Percentiles rank a stretch among this genome's conserved stretches.
These are phyloP conservation scores for Laupala kohalensis DNA, from an alignment of 1,140 invertebrate genomes.

Conservation along the genomic window DNA sequence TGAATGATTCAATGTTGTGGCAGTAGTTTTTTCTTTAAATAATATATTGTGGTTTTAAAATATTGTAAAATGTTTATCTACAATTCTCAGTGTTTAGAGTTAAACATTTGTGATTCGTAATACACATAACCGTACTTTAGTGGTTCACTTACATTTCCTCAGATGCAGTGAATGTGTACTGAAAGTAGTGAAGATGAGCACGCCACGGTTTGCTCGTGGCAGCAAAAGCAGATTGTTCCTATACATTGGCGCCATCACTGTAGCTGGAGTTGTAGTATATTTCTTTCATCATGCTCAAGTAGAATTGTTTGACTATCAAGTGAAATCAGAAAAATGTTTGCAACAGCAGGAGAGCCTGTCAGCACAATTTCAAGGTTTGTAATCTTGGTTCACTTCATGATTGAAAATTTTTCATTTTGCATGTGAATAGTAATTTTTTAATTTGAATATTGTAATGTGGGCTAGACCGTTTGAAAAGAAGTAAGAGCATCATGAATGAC, in stretches of 20 bases:
- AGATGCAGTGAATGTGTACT: neutral
- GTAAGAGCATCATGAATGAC: too few relatives aligned
- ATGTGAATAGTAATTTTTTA: too few relatives aligned
- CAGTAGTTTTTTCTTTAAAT: neutral
- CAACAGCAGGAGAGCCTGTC: slow-evolving; percentile 32
- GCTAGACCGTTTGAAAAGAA: too few relatives aligned
- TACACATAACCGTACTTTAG: neutral
- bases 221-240: slow-evolving; percentile 20
- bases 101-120: neutral
- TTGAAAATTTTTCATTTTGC: too few relatives aligned
- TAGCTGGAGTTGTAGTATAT: slow-evolving; percentile 26
- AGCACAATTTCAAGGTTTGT: slow-evolving; percentile 34
- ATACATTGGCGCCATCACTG: slow-evolving; percentile 24
- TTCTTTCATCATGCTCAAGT: slow-evolving; percentile 28
- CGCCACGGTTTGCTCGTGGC: slow-evolving; percentile 7
- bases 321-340: slow-evolving; percentile 28
- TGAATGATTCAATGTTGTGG: neutral
- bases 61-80: neutral
- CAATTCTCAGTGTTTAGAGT: neutral
- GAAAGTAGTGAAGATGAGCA: slow-evolving; percentile 6
- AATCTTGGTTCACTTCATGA: too few relatives aligned
- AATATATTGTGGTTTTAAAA: neutral
- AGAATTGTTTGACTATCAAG: slow-evolving; percentile 29
- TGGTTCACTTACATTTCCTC: neutral
- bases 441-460: too few relatives aligned